A percentile compares a stretch with the other conserved stretches of the same genome.
Evolutionary conservation across 2,113 vertebrate species (phyloP).

Genomic region (Gallinago media): DNA sequence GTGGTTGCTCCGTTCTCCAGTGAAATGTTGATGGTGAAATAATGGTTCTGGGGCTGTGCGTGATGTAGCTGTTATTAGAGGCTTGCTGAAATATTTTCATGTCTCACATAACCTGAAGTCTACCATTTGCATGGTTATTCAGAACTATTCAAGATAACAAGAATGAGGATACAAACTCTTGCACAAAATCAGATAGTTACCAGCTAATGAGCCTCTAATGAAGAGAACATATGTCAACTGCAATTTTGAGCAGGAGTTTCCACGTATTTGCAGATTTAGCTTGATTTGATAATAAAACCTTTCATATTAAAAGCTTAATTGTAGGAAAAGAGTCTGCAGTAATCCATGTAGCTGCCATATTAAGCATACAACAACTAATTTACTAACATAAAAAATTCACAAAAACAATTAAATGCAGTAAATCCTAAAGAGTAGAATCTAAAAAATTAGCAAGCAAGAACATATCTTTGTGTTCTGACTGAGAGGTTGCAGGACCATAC

Average conservation of each 20-base stretch:
- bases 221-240: neutral
- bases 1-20: neutral
- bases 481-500: neutral
- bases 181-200: neutral
- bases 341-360: neutral
- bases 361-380: neutral
- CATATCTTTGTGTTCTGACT: neutral
- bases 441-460: neutral
- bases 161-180: neutral
- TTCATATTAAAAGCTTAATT: conserved; percentile 1
- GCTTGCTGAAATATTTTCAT: neutral
- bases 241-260: neutral
- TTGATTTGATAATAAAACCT: neutral
- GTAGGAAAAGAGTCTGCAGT: neutral
- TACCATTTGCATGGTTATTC: neutral
- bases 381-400: neutral
- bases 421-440: neutral
- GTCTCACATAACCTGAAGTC: neutral
- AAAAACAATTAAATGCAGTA: neutral
- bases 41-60: neutral
- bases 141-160: neutral
- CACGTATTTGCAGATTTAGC: neutral
- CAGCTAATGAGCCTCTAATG: neutral
- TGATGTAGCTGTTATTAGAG: neutral
- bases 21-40: neutral